Conservation (phyloP, 2,797 vertebrate species). For the Merluccius polli region DNA sequence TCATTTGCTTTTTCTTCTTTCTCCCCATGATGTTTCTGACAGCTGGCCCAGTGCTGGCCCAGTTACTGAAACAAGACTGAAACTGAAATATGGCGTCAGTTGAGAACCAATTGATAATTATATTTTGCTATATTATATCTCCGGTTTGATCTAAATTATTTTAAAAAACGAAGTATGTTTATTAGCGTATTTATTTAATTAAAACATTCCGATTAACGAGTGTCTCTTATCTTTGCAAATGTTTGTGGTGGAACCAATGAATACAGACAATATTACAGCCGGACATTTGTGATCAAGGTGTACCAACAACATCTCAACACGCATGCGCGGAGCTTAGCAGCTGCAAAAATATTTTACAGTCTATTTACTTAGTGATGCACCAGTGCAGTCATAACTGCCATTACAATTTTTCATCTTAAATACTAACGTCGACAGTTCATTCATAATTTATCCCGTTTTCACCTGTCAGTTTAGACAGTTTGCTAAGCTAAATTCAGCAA, state of each 20-base stretch:
- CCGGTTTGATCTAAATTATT: neutral
- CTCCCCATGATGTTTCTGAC: constrained; percentile 43
- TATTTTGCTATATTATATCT: neutral
- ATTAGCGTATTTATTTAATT: neutral
- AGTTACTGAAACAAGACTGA: neutral
- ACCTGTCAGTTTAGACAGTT: neutral
- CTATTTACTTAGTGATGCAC: neutral
- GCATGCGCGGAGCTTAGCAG: neutral
- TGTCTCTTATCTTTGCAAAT: neutral
- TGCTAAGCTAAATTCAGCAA: constrained; percentile 42
- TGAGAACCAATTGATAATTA: neutral
- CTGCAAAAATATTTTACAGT: neutral
- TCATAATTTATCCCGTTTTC: neutral
- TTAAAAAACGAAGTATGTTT: neutral
- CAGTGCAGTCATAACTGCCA: neutral
- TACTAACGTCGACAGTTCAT: neutral
- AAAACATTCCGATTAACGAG: neutral
- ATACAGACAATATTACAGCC: neutral
- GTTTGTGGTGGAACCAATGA: constrained; percentile 5
- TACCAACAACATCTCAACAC: neutral
- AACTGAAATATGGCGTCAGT: constrained; percentile 42
- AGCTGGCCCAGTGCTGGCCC: too few relatives aligned
- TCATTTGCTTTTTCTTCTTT: constrained; percentile 97
- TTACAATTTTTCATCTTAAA: neutral
- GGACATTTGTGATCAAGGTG: constrained; percentile 31